Percentiles rank a stretch among this genome's conserved stretches.
phyloP scores from a whole-genome alignment of 2,888 invertebrate species.

The Scaptomyza cyrtandrae region DNA sequence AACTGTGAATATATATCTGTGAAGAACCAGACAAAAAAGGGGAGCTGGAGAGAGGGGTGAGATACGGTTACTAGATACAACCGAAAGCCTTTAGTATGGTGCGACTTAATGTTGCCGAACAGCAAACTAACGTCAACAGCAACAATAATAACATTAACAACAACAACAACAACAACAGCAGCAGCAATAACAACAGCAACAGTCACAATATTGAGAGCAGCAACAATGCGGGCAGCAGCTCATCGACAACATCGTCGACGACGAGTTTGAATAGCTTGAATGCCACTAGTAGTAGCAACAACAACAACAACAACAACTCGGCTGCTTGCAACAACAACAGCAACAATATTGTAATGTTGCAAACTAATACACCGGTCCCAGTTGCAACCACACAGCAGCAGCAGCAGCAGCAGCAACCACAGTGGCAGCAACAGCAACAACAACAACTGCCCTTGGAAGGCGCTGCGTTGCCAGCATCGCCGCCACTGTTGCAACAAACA shows the following conservation, averaged over 20 bases:
- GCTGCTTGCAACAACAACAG: constrained; percentile 51
- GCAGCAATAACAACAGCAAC: constrained; percentile 41
- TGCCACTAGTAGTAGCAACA: constrained; percentile 29
- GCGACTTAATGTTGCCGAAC: constrained; percentile 82
- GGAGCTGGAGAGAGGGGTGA: not conserved
- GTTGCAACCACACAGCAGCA: constrained; percentile 54
- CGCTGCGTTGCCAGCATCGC: constrained; percentile 79
- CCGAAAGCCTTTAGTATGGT: constrained; percentile 78
- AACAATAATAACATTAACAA: constrained; percentile 46
- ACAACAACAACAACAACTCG: not conserved
- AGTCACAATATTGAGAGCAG: constrained; percentile 48
- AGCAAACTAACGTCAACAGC: constrained; percentile 69
- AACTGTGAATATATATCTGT: not conserved
- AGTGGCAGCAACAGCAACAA: constrained; percentile 68
- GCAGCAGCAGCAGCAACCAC: constrained; percentile 60
- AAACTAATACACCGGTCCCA: constrained; percentile 49
- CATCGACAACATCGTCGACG: constrained; percentile 71
- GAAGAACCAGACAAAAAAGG: not conserved
- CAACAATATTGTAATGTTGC: constrained; percentile 66
- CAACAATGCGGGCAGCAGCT: constrained; percentile 68
- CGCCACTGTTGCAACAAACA: constrained; percentile 82
- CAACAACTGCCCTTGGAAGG: constrained; percentile 82
- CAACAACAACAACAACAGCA: constrained; percentile 46
- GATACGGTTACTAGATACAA: constrained; percentile 13
- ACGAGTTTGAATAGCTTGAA: constrained; percentile 71